phyloP scores from a whole-genome alignment of 2,797 vertebrate genomes.

The Anabacerthia variegaticeps region DNA sequence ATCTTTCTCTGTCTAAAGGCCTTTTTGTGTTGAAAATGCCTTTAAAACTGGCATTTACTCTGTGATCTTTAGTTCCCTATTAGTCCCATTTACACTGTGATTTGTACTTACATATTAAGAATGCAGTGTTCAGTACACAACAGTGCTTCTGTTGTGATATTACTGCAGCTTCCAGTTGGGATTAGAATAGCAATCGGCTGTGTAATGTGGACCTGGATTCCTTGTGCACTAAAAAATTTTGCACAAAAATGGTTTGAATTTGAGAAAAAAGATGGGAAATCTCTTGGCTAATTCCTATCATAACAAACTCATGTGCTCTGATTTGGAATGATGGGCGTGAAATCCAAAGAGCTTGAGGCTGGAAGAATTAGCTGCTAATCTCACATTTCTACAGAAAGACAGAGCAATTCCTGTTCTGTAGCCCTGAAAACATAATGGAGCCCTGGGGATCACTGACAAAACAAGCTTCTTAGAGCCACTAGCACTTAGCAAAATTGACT shows the following conservation, averaged over 20 bases:
- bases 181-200: background rate
- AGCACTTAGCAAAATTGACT: conserved; percentile 73
- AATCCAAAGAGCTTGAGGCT: background rate
- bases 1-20: background rate
- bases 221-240: background rate
- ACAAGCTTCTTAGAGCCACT: conserved; percentile 57
- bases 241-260: background rate
- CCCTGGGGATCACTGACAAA: conserved; percentile 52
- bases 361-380: conserved; percentile 44
- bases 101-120: background rate
- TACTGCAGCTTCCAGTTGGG: background rate
- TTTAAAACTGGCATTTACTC: background rate
- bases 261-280: background rate
- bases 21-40: background rate
- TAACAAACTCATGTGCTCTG: background rate
- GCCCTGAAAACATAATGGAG: conserved; percentile 56
- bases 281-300: background rate
- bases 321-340: background rate
- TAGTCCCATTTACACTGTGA: background rate
- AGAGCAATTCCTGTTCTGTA: conserved; percentile 48
- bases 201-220: background rate
- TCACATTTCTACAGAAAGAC: conserved; percentile 31
- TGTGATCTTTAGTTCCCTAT: background rate
- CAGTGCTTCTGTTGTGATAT: background rate
- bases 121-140: background rate